These are phyloP conservation scores for Litoditis marina DNA, from an alignment of 2,888 invertebrate genomes.

Conservation along the genomic window DNA sequence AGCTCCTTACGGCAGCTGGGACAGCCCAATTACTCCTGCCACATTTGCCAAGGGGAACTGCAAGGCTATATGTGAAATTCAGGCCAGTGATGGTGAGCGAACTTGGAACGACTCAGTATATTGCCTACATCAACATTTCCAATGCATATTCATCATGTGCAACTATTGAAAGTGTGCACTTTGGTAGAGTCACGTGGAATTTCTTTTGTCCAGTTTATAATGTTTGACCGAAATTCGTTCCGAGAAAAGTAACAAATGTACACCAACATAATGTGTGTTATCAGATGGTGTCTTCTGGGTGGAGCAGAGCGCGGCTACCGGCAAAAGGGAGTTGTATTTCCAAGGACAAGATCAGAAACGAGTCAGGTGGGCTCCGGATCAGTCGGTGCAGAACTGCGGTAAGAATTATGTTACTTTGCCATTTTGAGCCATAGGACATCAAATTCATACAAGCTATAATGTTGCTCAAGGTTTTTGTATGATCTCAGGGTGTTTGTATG, in stretches of 20 bases:
- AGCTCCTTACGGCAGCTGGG: constrained; percentile 46
- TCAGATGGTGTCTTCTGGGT: constrained; percentile 47
- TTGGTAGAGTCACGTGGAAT: no score
- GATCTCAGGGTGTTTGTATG: no score
- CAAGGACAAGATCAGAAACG: constrained; percentile 13
- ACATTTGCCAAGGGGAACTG: constrained; percentile 45
- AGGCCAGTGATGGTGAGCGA: constrained; percentile 26
- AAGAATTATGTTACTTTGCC: no score
- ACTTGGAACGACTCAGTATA: neutral
- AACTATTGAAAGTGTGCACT: no score
- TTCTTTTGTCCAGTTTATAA: no score
- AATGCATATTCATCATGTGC: neutral
- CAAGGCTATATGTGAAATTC: constrained; percentile 44
- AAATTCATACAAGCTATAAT: no score
- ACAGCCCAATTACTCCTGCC: constrained; percentile 43
- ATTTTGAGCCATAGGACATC: constrained; percentile 10
- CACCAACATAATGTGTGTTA: constrained; percentile 13
- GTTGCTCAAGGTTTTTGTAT: no score
- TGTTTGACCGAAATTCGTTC: no score
- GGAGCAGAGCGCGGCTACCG: constrained; percentile 44
- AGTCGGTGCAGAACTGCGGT: constrained; percentile 31
- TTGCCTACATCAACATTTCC: neutral
- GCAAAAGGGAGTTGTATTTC: constrained; percentile 38
- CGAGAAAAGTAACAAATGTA: no score
- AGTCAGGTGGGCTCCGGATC: constrained; percentile 33